Evolutionary conservation across 2,888 invertebrate species (phyloP), one percentile per base, ranked within the genome.

Genomic region (Chouioia cunea): DNA sequence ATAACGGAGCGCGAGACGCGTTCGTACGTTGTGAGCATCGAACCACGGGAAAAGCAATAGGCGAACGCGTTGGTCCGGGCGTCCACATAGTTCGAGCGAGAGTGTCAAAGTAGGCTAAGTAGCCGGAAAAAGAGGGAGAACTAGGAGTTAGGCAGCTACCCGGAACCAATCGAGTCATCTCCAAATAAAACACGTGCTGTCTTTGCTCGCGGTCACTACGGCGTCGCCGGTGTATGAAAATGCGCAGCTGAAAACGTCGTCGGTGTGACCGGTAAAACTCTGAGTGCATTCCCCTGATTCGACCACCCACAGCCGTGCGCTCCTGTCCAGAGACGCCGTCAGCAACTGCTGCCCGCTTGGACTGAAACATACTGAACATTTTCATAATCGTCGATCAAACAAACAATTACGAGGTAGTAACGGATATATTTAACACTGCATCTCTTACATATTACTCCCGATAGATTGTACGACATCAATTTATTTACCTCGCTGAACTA

Each of bases 171-270:
- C 91, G 80, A 90, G 89, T 91, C 91, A 91, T 83, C 91, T 90
- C 94, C 94, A 94, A 76, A 94, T 90, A 64, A 91, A 88, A 83
- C 93, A 93, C 14, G 92, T 92, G 86, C 93, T 93, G 83, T 94
- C 95, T 85, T 94, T 94, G 77, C 93, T 93, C 0, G 93, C 94
- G 18, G 95, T 95, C 76, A 94, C 87, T 77, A 95, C 90, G 4
- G 91, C 91, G 79, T 93, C 92, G 0, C 93, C 94, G 0, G 90
- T 88, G 83, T 94, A 94, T 46, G 92, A 94, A 83, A 91, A 94
- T 1, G 92, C 91, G 78, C 93, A 93, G n/a, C 93, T 93, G 85
- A 94, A 94, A 53, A 95, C 92, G 82, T 94, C 94, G 8, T 92
- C 92, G 18, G 90, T 89, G 78, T 95, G 95, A 0, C 93, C 94